Evolutionary conservation across 2,113 vertebrate species (phyloP).

Genomic region (Toxotes chatareus): DNA sequence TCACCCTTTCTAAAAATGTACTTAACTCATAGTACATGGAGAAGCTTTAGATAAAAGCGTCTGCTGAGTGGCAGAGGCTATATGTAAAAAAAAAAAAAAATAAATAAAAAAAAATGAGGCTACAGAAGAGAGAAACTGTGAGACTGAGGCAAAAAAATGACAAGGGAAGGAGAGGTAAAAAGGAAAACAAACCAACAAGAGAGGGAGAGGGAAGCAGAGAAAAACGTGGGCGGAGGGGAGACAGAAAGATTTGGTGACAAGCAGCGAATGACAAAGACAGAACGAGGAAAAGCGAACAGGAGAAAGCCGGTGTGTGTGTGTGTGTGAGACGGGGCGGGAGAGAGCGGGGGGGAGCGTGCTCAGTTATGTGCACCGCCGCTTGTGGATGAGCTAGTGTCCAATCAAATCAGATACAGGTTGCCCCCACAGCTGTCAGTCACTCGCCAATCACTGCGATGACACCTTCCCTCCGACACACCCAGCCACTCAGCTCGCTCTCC

Average conservation of each 20-base stretch:
- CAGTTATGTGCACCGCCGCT: constrained; percentile 40
- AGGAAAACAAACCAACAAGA: constrained; percentile 55
- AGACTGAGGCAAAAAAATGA: constrained; percentile 7
- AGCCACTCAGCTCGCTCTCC: constrained; percentile 44
- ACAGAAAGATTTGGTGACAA: constrained; percentile 70
- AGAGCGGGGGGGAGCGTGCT: background rate
- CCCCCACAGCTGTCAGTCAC: constrained; percentile 72
- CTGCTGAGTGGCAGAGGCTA: constrained; percentile 4
- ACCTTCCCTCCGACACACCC: constrained; percentile 57
- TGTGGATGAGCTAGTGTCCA: constrained; percentile 68
- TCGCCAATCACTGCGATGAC: constrained; percentile 67
- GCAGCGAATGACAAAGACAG: constrained; percentile 62
- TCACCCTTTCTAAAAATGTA: constrained; percentile 39
- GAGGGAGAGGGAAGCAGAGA: constrained; percentile 25
- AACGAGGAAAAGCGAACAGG: constrained; percentile 49
- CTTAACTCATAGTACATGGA: background rate
- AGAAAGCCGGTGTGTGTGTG: constrained; percentile 2
- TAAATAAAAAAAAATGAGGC: background rate
- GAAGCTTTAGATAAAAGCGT: constrained; percentile 36
- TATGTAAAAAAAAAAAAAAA: background rate
- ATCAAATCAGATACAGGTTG: constrained; percentile 63
- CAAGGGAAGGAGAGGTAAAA: constrained; percentile 15
- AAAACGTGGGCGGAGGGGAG: constrained; percentile 53
- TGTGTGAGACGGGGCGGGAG: background rate
- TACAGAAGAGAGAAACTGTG: background rate